Percentiles rank a stretch among this genome's conserved stretches.
phyloP scores from a whole-genome alignment of 2,113 vertebrate species.

The Condylura cristata region DNA sequence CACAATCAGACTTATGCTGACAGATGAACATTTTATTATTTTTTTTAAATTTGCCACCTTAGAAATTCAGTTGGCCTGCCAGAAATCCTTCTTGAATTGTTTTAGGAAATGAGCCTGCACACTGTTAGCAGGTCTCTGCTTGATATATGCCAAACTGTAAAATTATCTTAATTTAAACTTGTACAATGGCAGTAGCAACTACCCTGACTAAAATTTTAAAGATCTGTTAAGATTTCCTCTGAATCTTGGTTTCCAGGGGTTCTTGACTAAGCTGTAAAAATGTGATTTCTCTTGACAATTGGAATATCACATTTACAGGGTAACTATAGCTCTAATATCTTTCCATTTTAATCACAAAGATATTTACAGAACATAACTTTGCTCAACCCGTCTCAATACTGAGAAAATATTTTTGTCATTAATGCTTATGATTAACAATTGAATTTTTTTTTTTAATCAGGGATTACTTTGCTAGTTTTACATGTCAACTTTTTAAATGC shows the following conservation, averaged over 20 bases:
- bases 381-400: not conserved
- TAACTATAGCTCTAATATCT: not conserved
- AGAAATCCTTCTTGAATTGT: constrained; percentile 56
- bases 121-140: not conserved
- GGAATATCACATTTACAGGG: not conserved
- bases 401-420: not conserved
- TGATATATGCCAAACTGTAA: constrained; percentile 8
- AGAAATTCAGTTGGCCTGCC: constrained; percentile 53
- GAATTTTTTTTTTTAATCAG: not conserved
- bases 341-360: not conserved
- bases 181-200: not conserved
- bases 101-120: not conserved
- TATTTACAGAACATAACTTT: not conserved
- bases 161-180: constrained; percentile 55
- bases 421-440: not conserved
- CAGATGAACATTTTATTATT: constrained; percentile 70
- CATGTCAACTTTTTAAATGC: constrained; percentile 1
- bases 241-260: constrained; percentile 4
- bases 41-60: constrained; percentile 67
- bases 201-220: not conserved
- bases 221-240: constrained; percentile 22
- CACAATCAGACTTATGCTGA: constrained; percentile 51
- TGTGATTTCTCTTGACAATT: constrained; percentile 20
- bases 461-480: not conserved
- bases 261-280: constrained; percentile 53